Evolutionary conservation across 2,888 invertebrate genomes (phyloP), one percentile per base, ranked within the genome.

Genomic region (Prosapia bicincta): DNA sequence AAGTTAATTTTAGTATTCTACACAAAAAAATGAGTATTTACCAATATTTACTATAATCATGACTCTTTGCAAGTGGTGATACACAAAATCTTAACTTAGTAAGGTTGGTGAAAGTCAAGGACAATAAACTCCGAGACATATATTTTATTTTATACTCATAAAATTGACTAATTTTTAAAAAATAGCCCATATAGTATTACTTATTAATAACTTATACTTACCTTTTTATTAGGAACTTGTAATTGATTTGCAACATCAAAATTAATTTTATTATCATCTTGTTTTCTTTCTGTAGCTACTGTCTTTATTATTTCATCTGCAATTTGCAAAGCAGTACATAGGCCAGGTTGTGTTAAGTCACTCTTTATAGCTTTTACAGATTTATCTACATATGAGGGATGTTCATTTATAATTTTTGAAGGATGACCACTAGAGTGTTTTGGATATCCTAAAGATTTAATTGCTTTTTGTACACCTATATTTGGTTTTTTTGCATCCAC

Each of bases 291-390:
- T 54, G 54, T 9, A 54, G 54, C 20, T 54, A 54, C 20, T 54
- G 54, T 54, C 20, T 13, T 54, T 54, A 54, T 54, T 20, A 73
- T 73, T 26, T 73, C 69, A 43, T 73, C 69, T 3, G 73, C 73
- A 6, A 73, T 20, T 26, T 73, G 68, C 24, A 73, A 54, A 73
- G 73, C 73, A 7, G 73, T 68, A 68, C 67, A 43, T 26, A 73
- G 13, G 23, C 68, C 69, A 23, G 73, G 73, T 24, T 25, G 7
- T 6, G 73, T 38, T 28, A 73, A 15, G 26, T 73, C 68, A 67
- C 13, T 65, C 3, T 20, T 54, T 20, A 5, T 10, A 13, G n/a
- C 54, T n/a, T n/a, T n/a, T 54, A 9, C n/a, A 54, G 20, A 54
- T 54, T 54, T n/a, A 9, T 54, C 54, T 20, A 2, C 1, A 54